Base-by-base conservation (phyloP, 2,888 invertebrate genomes). In the Antheraea assamensis region DNA sequence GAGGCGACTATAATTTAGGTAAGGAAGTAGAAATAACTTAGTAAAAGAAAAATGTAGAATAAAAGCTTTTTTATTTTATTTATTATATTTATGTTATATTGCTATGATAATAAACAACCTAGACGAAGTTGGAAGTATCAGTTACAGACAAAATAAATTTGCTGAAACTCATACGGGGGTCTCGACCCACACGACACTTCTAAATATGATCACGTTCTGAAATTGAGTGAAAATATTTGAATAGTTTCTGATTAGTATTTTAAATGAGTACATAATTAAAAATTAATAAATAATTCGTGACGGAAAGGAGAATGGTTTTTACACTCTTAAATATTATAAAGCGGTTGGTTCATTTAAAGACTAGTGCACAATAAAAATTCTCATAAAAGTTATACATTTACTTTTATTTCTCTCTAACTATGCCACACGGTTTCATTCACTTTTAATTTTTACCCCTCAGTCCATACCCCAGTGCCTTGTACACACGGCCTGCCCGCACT, bases 141-240 rank as follows among this genome's bases (percentile, higher is more conserved):
- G 42, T 42, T 42, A 30, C 21, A 52, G 21, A 21, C 21, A 66
- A 2, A 49, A 49, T 49, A 42, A n/a, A 24, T 70, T 42, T 4
- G n/a, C 4, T 17, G 4, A 64, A 27, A 30, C 17, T 27, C 61
- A 24, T 19, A 64, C 13, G 5, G 61, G 27, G 19, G 61, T 30
- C 61, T 30, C 15, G 4, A 15, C 30, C 61, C 61, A 30, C 61
- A 15, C 27, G 27, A 17, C 5, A 55, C 19, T 24, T 13, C 42
- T 30, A 31, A n/a, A 8, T 74, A 55, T 71, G 42, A 5, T 35
- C 71, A 47, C 24, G 71, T 27, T n/a, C 17, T 49, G 64, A 52
- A 68, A 55, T 49, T 68, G 35, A 71, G 58, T 74, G 55, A 74
- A 74, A 71, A 71, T 74, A 71, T 74, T 42, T 74, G 71, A 55